Evolutionary conservation across 2,797 vertebrate genomes (phyloP), one percentile per base, ranked within the genome.

Genomic region (Lepilemur ruficaudatus): DNA sequence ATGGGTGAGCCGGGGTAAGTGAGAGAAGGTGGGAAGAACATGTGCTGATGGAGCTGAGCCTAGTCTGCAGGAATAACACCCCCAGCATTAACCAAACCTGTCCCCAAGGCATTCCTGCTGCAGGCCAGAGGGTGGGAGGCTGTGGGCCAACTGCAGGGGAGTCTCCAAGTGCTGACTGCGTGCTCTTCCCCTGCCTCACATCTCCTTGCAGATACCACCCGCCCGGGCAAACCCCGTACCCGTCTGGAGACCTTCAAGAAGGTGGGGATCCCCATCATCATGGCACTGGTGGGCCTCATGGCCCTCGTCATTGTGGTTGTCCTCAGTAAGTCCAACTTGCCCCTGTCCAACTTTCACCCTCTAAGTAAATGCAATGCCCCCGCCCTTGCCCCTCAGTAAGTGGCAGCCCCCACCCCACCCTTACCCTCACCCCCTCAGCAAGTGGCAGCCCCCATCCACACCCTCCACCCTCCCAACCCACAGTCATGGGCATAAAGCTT

Each of bases 241-340:
- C 0, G 0, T 0, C 4, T 52, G 11, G 55, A 73, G 10, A 95
- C 78, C 86, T 98, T 98, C 96, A 98, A 81, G 96, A 55, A 88
- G 22, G 63, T 98, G 0, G 98, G 98, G 85, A 46, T 98, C 91
- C 98, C 98, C 0, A 4, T 98, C 82, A 96, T 98, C 1, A 97
- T 95, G 0, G 95, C 30, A 1, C 5, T 96, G 90, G 95, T 99
- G 93, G 92, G 94, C 93, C 67, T 98, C 1, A 76, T 93, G 25
- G 95, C 89, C 87, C 83, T 99, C 83, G 17, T 96, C 0, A 55
- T 89, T 0, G 1, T 97, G 0, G 97, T 95, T 32, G 67, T 98
- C 92, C 96, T 99, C 93, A 97, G 98, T 98, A 98, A 75, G 93
- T 98, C 43, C 52, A 63, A 38, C 38, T 38, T 38, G 70, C 32